Evolutionary conservation across 2,113 vertebrate species (phyloP).

Genomic region (Oncorhynchus gorbuscha): DNA sequence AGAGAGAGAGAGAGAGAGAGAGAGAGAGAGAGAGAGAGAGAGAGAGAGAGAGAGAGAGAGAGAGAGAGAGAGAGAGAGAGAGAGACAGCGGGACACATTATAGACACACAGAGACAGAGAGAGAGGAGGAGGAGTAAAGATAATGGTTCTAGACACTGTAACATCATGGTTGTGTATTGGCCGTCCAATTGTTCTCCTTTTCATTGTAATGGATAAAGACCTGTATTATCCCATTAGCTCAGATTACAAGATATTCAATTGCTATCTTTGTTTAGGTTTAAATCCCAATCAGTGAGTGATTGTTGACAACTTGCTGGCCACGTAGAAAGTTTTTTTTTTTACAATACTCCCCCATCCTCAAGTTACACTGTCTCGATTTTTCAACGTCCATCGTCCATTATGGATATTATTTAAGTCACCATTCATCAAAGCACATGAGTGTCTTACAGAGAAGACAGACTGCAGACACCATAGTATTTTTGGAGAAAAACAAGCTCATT

Average conservation of each 20-base stretch:
- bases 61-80: neutral
- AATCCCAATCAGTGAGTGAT: neutral
- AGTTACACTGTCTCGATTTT: no score
- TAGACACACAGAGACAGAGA: neutral
- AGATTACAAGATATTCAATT: neutral
- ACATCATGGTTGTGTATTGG: slow-evolving; percentile 46
- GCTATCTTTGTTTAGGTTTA: slow-evolving; percentile 9
- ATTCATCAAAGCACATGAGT: no score
- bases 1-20: no score
- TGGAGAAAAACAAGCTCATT: neutral
- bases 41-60: no score
- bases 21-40: no score
- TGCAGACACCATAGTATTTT: neutral
- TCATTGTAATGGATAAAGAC: slow-evolving; percentile 35
- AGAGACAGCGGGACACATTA: no score
- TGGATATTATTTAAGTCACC: no score
- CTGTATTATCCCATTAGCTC: slow-evolving; percentile 23
- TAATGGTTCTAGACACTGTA: neutral
- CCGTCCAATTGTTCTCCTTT: neutral
- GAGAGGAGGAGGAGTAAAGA: neutral
- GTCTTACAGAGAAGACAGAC: neutral
- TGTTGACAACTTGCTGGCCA: neutral
- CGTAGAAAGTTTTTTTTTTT: no score
- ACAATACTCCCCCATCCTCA: no score
- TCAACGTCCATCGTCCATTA: no score